Conservation (phyloP, 2,888 invertebrate species). For the Tromatobia lineatoria region DNA sequence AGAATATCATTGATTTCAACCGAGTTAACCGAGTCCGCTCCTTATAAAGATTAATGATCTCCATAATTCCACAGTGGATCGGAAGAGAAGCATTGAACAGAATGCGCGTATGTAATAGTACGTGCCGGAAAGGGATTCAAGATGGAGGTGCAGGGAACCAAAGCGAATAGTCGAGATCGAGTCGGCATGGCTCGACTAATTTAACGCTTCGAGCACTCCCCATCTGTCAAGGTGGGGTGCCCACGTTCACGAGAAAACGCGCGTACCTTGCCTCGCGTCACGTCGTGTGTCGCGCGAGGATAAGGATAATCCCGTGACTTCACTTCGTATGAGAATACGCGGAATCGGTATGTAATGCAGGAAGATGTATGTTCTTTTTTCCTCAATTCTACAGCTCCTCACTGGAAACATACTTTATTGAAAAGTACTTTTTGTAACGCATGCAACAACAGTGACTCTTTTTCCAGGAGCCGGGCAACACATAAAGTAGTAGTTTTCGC, state of each 20-base stretch:
- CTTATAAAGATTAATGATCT: not conserved
- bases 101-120: constrained; percentile 17
- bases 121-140: constrained; percentile 28
- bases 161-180: constrained; percentile 47
- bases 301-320: constrained; percentile 10
- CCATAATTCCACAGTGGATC: not conserved
- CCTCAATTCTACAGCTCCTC: not conserved
- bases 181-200: constrained; percentile 66
- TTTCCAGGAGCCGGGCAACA: too few species aligned
- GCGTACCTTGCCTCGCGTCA: constrained; percentile 13
- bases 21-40: too few species aligned
- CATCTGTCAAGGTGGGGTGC: constrained; percentile 64
- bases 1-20: too few species aligned
- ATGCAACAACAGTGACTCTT: too few species aligned
- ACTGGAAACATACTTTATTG: not conserved
- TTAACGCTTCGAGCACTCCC: constrained; percentile 71
- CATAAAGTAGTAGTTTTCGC: too few species aligned
- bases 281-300: constrained; percentile 9
- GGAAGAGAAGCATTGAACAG: constrained; percentile 32
- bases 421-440: constrained; percentile 16
- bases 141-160: constrained; percentile 32
- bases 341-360: not conserved
- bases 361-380: not conserved
- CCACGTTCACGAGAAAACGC: constrained; percentile 35
- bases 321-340: constrained; percentile 11